Evolutionary conservation across 2,113 vertebrate genomes (phyloP).

Genomic region (Oplegnathus fasciatus): DNA sequence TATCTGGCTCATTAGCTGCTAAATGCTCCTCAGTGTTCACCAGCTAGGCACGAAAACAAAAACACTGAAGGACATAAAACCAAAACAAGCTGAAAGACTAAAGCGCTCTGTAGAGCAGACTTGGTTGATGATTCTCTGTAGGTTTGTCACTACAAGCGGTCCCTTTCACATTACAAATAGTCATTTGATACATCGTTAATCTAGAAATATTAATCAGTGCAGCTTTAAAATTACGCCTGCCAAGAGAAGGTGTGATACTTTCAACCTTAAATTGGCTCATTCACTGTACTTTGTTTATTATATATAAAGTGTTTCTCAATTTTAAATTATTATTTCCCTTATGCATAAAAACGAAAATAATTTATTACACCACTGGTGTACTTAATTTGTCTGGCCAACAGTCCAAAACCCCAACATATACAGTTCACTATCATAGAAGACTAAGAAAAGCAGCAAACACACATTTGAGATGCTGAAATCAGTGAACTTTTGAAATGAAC

Average conservation of each 20-base stretch:
- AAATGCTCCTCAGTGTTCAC: too few species aligned
- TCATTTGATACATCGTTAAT: background rate
- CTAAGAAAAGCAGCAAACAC: background rate
- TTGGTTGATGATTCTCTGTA: too few species aligned
- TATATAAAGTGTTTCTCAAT: background rate
- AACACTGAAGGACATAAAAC: too few species aligned
- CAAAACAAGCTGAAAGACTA: too few species aligned
- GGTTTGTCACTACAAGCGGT: background rate
- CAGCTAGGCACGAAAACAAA: too few species aligned
- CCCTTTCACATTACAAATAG: background rate
- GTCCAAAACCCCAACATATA: background rate
- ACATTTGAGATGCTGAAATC: background rate
- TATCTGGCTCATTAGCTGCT: background rate
- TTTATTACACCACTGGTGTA: background rate
- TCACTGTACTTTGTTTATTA: background rate
- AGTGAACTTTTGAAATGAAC: too few species aligned
- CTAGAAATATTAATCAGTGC: background rate
- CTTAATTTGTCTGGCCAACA: background rate
- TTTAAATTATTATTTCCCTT: background rate
- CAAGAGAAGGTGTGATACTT: background rate
- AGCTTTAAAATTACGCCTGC: background rate
- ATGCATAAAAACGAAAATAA: background rate
- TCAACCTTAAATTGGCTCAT: background rate
- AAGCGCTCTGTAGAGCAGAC: too few species aligned
- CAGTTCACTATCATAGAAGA: background rate